Percentiles rank a stretch among this genome's conserved stretches.
Conservation (phyloP, 2,888 invertebrate species). For the Amphimallon solstitiale region DNA sequence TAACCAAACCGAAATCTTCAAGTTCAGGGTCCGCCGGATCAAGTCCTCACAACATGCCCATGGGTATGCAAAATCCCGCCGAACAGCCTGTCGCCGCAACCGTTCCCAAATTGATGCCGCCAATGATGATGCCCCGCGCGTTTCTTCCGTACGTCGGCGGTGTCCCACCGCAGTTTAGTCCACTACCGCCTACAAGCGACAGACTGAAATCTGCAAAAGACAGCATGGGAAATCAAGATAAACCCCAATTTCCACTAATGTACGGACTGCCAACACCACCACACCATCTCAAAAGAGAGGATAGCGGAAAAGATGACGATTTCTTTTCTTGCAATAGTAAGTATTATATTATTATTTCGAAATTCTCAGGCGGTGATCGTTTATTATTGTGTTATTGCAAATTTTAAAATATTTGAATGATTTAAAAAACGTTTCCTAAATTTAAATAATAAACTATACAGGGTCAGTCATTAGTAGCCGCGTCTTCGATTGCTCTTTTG, state of each 20-base stretch:
- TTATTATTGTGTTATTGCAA: no score
- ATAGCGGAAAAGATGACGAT: slow-evolving; percentile 69
- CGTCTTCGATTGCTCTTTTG: no score
- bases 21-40: slow-evolving; percentile 67
- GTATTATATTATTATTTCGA: background rate
- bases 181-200: slow-evolving; percentile 57
- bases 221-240: slow-evolving; percentile 55
- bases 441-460: no score
- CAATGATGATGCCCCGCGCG: slow-evolving; percentile 69
- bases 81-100: slow-evolving; percentile 69
- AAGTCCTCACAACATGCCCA: slow-evolving; percentile 63
- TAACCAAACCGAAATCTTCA: slow-evolving; percentile 78
- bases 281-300: slow-evolving; percentile 53
- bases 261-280: slow-evolving; percentile 61
- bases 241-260: slow-evolving; percentile 60
- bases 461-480: no score
- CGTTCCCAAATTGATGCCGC: slow-evolving; percentile 69
- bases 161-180: slow-evolving; percentile 68
- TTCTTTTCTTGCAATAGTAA: slow-evolving; percentile 55
- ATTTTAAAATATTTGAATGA: no score
- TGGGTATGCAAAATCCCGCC: slow-evolving; percentile 60
- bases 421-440: no score
- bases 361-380: no score
- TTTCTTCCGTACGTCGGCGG: slow-evolving; percentile 72
- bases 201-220: slow-evolving; percentile 58